Conservation (phyloP, 2,888 invertebrate species). For the Argyresthia goedartella region DNA sequence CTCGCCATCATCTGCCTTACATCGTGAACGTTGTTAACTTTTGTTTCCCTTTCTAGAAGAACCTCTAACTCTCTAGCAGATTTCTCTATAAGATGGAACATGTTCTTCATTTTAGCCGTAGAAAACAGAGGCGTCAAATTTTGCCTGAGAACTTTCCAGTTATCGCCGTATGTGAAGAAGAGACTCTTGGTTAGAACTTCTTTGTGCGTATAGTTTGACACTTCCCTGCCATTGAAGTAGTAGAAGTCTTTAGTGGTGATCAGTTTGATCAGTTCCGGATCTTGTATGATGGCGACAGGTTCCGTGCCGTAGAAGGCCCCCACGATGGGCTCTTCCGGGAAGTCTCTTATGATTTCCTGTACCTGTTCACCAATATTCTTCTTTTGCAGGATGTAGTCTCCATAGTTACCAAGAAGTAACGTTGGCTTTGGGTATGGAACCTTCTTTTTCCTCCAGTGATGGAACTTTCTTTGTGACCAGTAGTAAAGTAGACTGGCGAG, state of each 20-base stretch:
- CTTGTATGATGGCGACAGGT: conserved; percentile 8
- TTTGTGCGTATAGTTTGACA: neutral
- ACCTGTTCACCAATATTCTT: conserved; percentile 16
- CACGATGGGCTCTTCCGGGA: conserved; percentile 13
- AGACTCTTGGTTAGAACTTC: conserved; percentile 3
- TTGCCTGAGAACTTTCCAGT: conserved; percentile 8
- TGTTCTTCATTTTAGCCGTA: conserved; percentile 9
- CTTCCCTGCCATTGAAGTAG: conserved; percentile 5
- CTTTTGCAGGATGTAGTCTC: conserved; percentile 16
- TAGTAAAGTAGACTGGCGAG: neutral
- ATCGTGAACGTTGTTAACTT: neutral
- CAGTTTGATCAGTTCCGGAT: conserved; percentile 6
- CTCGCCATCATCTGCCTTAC: conserved; percentile 1
- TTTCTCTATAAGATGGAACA: conserved; percentile 6
- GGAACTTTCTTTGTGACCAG: neutral
- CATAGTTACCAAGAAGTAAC: conserved; percentile 32
- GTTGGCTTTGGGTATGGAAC: conserved; percentile 24
- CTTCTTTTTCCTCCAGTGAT: conserved; percentile 31
- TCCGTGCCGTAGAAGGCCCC: conserved; percentile 12
- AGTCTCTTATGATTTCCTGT: conserved; percentile 18
- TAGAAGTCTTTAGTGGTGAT: conserved; percentile 8
- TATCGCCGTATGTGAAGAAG: conserved; percentile 6
- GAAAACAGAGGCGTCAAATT: conserved; percentile 9
- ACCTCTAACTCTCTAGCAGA: conserved; percentile 3
- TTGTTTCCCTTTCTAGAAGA: neutral